These are phyloP conservation scores for Strix aluco DNA, from an alignment of 2,113 vertebrate species.

Conservation along the genomic window DNA sequence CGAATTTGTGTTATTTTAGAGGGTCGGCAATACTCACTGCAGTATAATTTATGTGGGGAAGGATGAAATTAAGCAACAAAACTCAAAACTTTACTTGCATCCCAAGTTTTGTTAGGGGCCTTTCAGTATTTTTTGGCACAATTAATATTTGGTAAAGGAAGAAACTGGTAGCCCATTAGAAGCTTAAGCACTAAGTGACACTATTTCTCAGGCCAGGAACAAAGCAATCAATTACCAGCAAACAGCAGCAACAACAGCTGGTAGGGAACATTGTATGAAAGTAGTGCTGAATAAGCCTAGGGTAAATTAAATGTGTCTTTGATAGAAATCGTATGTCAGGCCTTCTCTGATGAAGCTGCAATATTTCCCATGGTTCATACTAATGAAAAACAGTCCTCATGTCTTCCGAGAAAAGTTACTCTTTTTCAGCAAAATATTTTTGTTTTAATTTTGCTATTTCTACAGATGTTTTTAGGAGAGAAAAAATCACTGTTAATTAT, in stretches of 20 bases:
- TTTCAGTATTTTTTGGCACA: background rate
- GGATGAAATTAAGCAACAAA: slow-evolving; percentile 6
- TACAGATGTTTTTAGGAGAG: slow-evolving; percentile 25
- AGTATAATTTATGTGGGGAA: background rate
- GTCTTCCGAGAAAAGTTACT: slow-evolving; percentile 36
- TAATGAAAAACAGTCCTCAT: slow-evolving; percentile 67
- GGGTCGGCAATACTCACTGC: background rate
- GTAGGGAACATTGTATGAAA: slow-evolving; percentile 36
- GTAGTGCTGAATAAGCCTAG: slow-evolving; percentile 42
- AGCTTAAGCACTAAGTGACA: slow-evolving; percentile 36
- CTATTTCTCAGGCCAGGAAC: slow-evolving; percentile 44
- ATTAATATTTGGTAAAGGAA: slow-evolving; percentile 28
- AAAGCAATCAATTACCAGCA: slow-evolving; percentile 62
- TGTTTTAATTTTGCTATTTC: slow-evolving; percentile 53
- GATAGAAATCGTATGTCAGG: slow-evolving; percentile 67
- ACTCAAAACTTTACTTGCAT: background rate
- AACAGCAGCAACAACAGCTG: slow-evolving; percentile 66
- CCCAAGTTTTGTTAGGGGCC: background rate
- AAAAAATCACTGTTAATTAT: slow-evolving; percentile 53
- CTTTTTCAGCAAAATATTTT: slow-evolving; percentile 56
- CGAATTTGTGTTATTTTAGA: slow-evolving; percentile 28
- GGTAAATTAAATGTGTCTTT: slow-evolving; percentile 65
- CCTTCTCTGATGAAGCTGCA: slow-evolving; percentile 52
- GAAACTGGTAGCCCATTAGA: slow-evolving; percentile 43
- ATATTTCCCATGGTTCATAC: slow-evolving; percentile 65